Percentiles rank a stretch among this genome's conserved stretches.
These are phyloP conservation scores for Cephus nigrinus DNA, from an alignment of 2,888 invertebrate species.

Conservation along the genomic window DNA sequence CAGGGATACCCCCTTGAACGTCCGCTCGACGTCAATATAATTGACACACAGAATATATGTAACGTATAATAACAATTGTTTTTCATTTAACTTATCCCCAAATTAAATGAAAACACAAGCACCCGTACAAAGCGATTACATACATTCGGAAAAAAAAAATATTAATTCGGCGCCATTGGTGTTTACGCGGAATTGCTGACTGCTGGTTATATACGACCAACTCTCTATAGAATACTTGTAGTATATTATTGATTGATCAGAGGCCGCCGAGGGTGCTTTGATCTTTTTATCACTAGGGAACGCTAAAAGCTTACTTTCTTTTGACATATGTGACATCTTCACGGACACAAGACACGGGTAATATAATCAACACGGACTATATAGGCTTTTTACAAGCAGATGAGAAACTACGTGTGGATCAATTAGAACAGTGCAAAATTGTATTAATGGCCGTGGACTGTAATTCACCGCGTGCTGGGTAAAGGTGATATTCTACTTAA, in stretches of 20 bases:
- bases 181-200: neutral
- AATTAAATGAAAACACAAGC: neutral
- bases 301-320: neutral
- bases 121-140: neutral
- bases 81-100: neutral
- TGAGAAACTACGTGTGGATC: neutral
- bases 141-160: neutral
- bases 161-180: neutral
- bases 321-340: no score
- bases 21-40: neutral
- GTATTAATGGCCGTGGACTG: neutral
- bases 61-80: neutral
- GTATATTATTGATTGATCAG: neutral
- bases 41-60: neutral
- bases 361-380: neutral
- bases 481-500: neutral
- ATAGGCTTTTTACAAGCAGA: neutral
- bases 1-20: slow-evolving; percentile 24
- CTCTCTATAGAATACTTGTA: neutral
- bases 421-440: neutral
- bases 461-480: neutral
- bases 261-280: neutral
- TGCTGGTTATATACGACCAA: neutral
- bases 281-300: neutral
- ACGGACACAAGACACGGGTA: no score